phyloP scores from a whole-genome alignment of 2,888 invertebrate genomes.

The Prostheceraeus crozeri region DNA sequence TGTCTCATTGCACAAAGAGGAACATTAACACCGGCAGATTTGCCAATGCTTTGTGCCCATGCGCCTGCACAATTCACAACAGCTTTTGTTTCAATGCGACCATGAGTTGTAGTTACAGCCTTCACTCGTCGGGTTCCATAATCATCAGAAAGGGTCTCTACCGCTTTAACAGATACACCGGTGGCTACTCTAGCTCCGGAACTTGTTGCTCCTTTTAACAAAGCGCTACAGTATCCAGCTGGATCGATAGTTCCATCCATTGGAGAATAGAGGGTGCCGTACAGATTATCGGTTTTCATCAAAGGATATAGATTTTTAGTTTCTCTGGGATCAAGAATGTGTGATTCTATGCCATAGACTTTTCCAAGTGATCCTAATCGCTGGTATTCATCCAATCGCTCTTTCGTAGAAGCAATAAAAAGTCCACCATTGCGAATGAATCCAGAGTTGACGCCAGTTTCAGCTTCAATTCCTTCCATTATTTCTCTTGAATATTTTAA shows the following conservation, averaged over 20 bases:
- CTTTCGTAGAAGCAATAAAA: constrained; percentile 71
- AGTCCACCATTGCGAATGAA: constrained; percentile 83
- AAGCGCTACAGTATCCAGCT: constrained; percentile 68
- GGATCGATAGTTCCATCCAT: constrained; percentile 79
- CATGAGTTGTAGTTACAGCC: constrained; percentile 3
- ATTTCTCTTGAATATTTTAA: constrained; percentile 67
- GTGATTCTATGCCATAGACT: constrained; percentile 69
- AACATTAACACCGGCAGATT: constrained; percentile 65
- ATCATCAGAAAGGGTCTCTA: neutral
- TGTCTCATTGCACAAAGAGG: constrained; percentile 78
- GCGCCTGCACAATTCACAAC: constrained; percentile 61
- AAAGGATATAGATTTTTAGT: constrained; percentile 71
- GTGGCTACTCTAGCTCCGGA: constrained; percentile 66
- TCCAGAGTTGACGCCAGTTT: constrained; percentile 73
- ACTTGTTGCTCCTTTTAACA: constrained; percentile 66
- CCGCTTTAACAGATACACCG: constrained; percentile 1
- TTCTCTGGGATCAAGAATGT: constrained; percentile 67
- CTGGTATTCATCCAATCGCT: constrained; percentile 74
- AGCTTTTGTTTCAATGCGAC: constrained; percentile 21
- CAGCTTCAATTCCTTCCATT: constrained; percentile 64
- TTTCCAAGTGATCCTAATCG: constrained; percentile 72
- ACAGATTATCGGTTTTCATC: constrained; percentile 67
- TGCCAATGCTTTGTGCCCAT: constrained; percentile 71
- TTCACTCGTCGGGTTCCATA: neutral
- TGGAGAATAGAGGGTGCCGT: constrained; percentile 70